phyloP scores from a whole-genome alignment of 2,888 invertebrate species.

The Patella caerulea region DNA sequence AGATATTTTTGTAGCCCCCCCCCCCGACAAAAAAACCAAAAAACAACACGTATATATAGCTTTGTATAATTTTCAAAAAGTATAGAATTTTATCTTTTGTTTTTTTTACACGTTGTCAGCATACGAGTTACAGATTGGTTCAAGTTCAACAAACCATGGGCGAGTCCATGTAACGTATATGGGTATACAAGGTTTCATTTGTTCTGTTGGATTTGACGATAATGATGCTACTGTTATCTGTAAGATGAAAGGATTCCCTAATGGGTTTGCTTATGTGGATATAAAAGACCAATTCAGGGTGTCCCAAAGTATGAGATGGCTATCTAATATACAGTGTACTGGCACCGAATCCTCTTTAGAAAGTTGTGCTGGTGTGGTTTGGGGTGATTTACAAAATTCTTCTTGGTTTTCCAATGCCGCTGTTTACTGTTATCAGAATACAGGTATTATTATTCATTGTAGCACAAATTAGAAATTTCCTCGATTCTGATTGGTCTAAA shows the following conservation, averaged over 20 bases:
- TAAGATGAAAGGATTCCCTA: conserved; percentile 47
- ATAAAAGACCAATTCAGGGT: background rate
- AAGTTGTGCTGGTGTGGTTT: conserved; percentile 49
- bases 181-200: conserved; percentile 51
- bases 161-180: conserved; percentile 48
- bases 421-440: conserved; percentile 52
- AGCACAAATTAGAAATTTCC: no score
- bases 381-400: conserved; percentile 50
- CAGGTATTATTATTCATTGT: conserved; percentile 32
- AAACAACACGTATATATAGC: no score
- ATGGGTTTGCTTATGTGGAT: conserved; percentile 47
- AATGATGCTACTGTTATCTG: conserved; percentile 58
- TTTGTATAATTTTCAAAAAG: no score
- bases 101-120: background rate
- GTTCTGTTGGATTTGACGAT: conserved; percentile 53
- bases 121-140: background rate
- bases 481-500: no score
- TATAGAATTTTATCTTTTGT: no score
- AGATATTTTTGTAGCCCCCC: no score
- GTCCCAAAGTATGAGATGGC: conserved; percentile 11
- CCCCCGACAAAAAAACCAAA: no score
- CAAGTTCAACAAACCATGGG: conserved; percentile 21
- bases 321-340: conserved; percentile 21
- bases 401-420: conserved; percentile 44
- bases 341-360: conserved; percentile 22